These are phyloP conservation scores for Protodeltote pygarga DNA, from an alignment of 2,888 invertebrate species.

Conservation along the genomic window DNA sequence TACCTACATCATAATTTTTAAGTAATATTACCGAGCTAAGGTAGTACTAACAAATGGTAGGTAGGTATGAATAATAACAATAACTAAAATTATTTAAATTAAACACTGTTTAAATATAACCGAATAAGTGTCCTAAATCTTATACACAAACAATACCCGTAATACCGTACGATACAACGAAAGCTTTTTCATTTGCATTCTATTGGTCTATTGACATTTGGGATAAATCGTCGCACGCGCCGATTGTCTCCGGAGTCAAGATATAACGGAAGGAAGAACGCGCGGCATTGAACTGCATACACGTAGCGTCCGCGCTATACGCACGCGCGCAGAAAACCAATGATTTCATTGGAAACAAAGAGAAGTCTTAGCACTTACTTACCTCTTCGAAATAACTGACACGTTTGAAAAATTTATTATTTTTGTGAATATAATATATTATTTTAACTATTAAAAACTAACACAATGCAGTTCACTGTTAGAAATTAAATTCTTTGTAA, in stretches of 20 bases:
- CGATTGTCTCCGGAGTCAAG: slow-evolving; percentile 45
- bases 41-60: too few species aligned
- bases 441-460: neutral
- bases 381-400: slow-evolving; percentile 23
- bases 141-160: slow-evolving; percentile 6
- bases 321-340: slow-evolving; percentile 58
- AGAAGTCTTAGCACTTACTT: slow-evolving; percentile 16
- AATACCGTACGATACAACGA: slow-evolving; percentile 33
- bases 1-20: too few species aligned
- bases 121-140: slow-evolving; percentile 24
- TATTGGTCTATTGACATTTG: slow-evolving; percentile 64
- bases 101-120: slow-evolving; percentile 2
- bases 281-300: slow-evolving; percentile 58
- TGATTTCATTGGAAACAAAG: slow-evolving; percentile 42
- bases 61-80: neutral
- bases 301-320: slow-evolving; percentile 44
- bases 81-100: slow-evolving; percentile 17
- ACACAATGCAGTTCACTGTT: slow-evolving; percentile 5
- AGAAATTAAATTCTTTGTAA: neutral
- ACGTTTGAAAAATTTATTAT: neutral
- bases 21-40: too few species aligned
- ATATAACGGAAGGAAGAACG: slow-evolving; percentile 79
- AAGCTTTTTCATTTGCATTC: slow-evolving; percentile 49
- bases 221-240: slow-evolving; percentile 51
- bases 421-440: neutral